Base-by-base conservation (phyloP, 2,113 vertebrate species). In the Porphyrio hochstetteri region DNA sequence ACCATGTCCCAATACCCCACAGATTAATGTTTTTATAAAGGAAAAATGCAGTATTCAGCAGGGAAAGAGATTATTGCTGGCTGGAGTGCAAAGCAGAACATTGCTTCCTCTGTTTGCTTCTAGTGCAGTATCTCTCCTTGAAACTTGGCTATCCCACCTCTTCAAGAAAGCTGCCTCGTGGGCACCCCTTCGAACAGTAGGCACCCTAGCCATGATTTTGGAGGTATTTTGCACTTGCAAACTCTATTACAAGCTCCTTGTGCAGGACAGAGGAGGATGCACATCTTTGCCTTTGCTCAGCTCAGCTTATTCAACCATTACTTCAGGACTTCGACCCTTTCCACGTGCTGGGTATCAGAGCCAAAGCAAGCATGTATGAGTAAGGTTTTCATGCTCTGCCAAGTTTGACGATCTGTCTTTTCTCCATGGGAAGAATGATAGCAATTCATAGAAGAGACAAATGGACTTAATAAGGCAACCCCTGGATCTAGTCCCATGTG, bases 11-110 rank as follows among this genome's bases (percentile, higher is more conserved):
- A 95, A 83, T 94, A 96, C 90, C 81, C 91, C 93, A 82, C 69
- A 93, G 97, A 97, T 96, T 95, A 94, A 96, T 93, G 87, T 96
- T 93, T 96, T 90, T 97, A 86, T 85, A 86, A 77, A 85, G 44
- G 64, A 95, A 97, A 94, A 96, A 97, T 92, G 91, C 88, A 95
- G 84, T 77, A 92, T 93, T 88, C 86, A 95, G 89, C 84, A 90
- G 84, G 80, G 81, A 96, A 86, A 92, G 75, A 96, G 90, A 95
- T 95, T 95, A 94, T 67, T 94, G 46, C 33, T 95, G 95, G 94
- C 93, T 83, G 64, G 61, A 90, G 67, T 15, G 42, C 95, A 84
- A 86, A 79, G 61, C 63, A 91, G 65, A 86, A 95, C 87, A 91
- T 76, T 82, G 78, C 75, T 88, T 85, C 60, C 52, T 53, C 68